These are phyloP conservation scores for Andrena camellia DNA, from an alignment of 2,888 invertebrate genomes.

Conservation along the genomic window DNA sequence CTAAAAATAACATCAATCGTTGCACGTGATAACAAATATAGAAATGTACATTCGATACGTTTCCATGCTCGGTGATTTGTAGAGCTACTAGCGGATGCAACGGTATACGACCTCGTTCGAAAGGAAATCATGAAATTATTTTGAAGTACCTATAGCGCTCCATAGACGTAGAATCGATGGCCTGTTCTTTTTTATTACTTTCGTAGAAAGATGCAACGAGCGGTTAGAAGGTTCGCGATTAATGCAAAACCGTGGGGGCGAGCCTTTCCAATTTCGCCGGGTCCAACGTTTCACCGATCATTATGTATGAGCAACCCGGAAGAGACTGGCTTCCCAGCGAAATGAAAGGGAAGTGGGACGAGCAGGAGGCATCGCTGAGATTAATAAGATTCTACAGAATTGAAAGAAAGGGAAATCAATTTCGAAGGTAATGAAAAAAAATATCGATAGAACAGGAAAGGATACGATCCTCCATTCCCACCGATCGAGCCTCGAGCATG, in stretches of 20 bases:
- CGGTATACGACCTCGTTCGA: background rate
- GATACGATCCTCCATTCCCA: background rate
- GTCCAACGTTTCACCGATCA: constrained; percentile 12
- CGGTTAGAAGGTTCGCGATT: constrained; percentile 16
- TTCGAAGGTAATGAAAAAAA: constrained; percentile 18
- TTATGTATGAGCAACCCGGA: constrained; percentile 24
- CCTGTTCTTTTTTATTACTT: background rate
- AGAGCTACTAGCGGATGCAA: no score
- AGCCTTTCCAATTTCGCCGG: constrained; percentile 34
- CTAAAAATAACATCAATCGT: background rate
- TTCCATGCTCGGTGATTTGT: background rate
- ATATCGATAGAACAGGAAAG: background rate
- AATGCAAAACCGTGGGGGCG: constrained; percentile 28
- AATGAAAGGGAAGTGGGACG: background rate
- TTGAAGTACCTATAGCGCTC: background rate
- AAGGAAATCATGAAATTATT: background rate
- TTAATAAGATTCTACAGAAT: constrained; percentile 25
- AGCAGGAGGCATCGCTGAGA: constrained; percentile 8
- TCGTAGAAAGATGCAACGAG: constrained; percentile 1
- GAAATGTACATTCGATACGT: background rate
- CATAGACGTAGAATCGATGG: background rate
- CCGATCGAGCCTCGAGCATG: background rate
- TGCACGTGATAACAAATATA: background rate
- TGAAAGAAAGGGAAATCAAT: constrained; percentile 22
- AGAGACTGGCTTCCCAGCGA: background rate